Evolutionary conservation across 2,113 vertebrate species (phyloP).

Genomic region (Ptyas mucosa): DNA sequence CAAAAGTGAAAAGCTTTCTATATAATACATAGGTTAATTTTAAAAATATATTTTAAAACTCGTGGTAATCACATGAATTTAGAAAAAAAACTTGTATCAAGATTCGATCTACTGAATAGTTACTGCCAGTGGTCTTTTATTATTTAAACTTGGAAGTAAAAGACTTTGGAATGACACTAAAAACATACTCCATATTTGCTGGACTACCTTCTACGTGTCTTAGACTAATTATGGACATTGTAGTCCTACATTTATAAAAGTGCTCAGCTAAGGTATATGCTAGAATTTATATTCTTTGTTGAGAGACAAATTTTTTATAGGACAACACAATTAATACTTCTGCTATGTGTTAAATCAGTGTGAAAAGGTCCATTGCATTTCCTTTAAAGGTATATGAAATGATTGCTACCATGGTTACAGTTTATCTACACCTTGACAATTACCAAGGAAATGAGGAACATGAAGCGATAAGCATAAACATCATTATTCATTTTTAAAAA

Average conservation of each 20-base stretch:
- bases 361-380: slow-evolving; percentile 18
- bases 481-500: slow-evolving; percentile 49
- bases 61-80: not conserved
- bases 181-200: not conserved
- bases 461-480: slow-evolving; percentile 37
- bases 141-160: not conserved
- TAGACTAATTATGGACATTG: not conserved
- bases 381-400: slow-evolving; percentile 42
- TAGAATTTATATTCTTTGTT: not conserved
- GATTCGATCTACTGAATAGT: not conserved
- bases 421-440: slow-evolving; percentile 47
- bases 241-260: not conserved
- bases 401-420: slow-evolving; percentile 38
- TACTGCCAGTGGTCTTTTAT: not conserved
- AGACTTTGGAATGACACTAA: not conserved
- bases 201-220: not conserved
- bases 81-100: not conserved
- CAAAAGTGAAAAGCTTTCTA: not conserved
- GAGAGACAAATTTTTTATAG: not conserved
- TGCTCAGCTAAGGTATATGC: not conserved
- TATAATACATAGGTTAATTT: not conserved
- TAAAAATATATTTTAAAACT: not conserved
- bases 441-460: slow-evolving; percentile 41
- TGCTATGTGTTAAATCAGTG: not conserved
- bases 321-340: not conserved